Evolutionary conservation across 2,113 vertebrate genomes (phyloP).

Genomic region (Podarcis cretensis): DNA sequence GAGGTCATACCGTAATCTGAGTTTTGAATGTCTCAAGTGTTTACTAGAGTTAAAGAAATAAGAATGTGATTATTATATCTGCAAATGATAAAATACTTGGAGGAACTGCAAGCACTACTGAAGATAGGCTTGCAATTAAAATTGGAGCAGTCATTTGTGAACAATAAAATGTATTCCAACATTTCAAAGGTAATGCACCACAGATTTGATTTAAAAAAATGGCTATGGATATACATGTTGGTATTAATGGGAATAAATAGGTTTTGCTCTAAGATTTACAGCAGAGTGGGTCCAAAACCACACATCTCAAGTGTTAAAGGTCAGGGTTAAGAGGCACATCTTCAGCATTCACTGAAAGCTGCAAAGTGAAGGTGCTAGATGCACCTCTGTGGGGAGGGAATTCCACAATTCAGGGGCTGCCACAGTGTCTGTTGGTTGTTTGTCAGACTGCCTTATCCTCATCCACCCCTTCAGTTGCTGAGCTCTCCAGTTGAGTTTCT

Average conservation of each 20-base stretch:
- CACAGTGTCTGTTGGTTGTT: too few relatives aligned
- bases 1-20: neutral
- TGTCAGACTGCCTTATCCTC: too few relatives aligned
- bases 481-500: too few relatives aligned
- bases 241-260: neutral
- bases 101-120: neutral
- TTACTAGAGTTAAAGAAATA: neutral
- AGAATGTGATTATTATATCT: neutral
- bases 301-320: neutral
- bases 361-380: too few relatives aligned
- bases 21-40: neutral
- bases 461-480: too few relatives aligned
- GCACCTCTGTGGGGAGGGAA: too few relatives aligned
- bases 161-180: neutral
- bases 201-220: too few relatives aligned
- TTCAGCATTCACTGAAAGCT: too few relatives aligned
- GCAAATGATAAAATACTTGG: neutral
- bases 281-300: too few relatives aligned
- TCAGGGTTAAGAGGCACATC: too few relatives aligned
- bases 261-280: neutral
- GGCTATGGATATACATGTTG: neutral
- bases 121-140: neutral
- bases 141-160: neutral
- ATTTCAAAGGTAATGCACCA: neutral
- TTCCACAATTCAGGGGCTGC: too few relatives aligned